Evolutionary conservation across 2,888 invertebrate genomes (phyloP).

Genomic region (Gastracanthus pulcherrimus): DNA sequence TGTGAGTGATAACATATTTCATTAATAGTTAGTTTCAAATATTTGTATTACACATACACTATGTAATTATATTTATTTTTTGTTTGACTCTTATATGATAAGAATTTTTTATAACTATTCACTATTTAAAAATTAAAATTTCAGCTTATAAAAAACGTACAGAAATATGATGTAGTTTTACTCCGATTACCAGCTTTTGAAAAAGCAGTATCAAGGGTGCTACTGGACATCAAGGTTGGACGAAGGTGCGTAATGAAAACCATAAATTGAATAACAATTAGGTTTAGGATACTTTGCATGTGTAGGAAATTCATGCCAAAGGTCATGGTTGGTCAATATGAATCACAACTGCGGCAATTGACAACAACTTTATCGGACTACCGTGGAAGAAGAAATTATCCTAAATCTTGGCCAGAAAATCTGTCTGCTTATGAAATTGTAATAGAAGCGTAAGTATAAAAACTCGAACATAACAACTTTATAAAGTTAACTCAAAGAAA

Average conservation of each 20-base stretch:
- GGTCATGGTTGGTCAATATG: constrained; percentile 92
- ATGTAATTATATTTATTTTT: constrained; percentile 17
- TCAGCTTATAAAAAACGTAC: constrained; percentile 90
- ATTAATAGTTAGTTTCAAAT: too few species aligned
- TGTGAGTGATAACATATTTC: constrained; percentile 84
- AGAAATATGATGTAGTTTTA: constrained; percentile 86
- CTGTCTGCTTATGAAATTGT: constrained; percentile 89
- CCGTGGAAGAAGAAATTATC: constrained; percentile 83
- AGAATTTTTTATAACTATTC: constrained; percentile 1
- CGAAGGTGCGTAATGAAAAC: constrained; percentile 82
- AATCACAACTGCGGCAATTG: constrained; percentile 88
- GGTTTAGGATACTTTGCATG: constrained; percentile 78
- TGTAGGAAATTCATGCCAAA: constrained; percentile 93
- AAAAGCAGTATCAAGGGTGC: constrained; percentile 89
- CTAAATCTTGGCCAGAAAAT: constrained; percentile 85
- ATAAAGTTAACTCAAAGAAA: too few species aligned
- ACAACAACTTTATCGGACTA: constrained; percentile 92
- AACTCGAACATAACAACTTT: too few species aligned
- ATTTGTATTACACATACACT: not conserved
- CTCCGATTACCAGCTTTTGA: constrained; percentile 90
- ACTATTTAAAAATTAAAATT: constrained; percentile 66
- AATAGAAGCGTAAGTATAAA: constrained; percentile 89
- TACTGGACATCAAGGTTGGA: constrained; percentile 90
- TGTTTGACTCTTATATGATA: not conserved
- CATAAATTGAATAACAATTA: constrained; percentile 71